These are phyloP conservation scores for Saxidomus purpurata DNA, from an alignment of 1,140 invertebrate species.

Conservation along the genomic window DNA sequence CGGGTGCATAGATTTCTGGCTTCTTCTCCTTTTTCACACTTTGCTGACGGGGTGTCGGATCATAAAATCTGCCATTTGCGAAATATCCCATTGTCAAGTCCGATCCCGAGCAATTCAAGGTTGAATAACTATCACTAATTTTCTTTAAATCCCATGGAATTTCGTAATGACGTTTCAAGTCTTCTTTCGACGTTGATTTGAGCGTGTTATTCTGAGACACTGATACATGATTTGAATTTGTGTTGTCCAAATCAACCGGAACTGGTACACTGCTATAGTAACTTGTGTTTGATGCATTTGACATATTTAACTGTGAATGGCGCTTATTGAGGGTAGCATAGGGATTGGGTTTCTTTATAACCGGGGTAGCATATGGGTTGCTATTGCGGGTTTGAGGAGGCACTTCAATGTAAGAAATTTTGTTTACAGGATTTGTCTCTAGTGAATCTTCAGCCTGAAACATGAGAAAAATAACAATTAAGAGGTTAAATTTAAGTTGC, in stretches of 20 bases:
- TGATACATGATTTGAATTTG: conserved; percentile 60
- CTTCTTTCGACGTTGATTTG: conserved; percentile 60
- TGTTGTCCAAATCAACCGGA: conserved; percentile 70
- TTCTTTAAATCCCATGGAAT: conserved; percentile 62
- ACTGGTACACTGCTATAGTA: conserved; percentile 81
- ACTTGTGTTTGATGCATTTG: conserved; percentile 67
- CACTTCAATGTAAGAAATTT: conserved; percentile 80
- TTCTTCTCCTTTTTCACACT: conserved; percentile 44
- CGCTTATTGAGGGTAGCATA: conserved; percentile 68
- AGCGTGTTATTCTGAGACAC: conserved; percentile 64
- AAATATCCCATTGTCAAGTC: conserved; percentile 77
- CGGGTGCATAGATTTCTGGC: conserved; percentile 81
- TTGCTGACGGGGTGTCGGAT: conserved; percentile 72
- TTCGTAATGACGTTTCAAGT: conserved; percentile 50
- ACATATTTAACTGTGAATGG: conserved; percentile 68
- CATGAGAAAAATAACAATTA: background rate
- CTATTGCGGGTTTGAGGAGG: conserved; percentile 59
- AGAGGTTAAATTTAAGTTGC: background rate
- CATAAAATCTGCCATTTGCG: conserved; percentile 82
- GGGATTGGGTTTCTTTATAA: conserved; percentile 63
- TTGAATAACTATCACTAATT: conserved; percentile 49
- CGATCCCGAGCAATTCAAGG: conserved; percentile 58
- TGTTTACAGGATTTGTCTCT: conserved; percentile 66
- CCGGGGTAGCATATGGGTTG: conserved; percentile 73
- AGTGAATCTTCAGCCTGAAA: conserved; percentile 63